These are phyloP conservation scores for Esox masquinongy DNA, from an alignment of 2,797 vertebrate genomes.

Conservation along the genomic window DNA sequence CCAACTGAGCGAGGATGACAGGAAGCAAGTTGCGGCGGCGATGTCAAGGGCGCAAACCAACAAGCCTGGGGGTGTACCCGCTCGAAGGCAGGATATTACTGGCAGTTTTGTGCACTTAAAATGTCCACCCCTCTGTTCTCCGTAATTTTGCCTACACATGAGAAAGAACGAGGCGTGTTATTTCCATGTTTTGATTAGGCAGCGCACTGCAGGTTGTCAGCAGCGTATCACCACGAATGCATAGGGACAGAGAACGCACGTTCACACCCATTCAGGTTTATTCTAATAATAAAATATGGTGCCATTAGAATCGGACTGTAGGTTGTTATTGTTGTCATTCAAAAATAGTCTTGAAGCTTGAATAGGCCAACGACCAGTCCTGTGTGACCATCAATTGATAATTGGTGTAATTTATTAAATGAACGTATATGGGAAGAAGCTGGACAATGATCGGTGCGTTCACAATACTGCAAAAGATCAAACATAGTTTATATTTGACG, in stretches of 20 bases:
- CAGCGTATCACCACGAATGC: background rate
- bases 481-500: background rate
- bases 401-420: background rate
- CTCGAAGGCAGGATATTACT: conserved; percentile 12
- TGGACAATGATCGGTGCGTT: background rate
- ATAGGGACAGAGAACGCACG: background rate
- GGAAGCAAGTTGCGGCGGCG: conserved; percentile 80
- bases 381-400: background rate
- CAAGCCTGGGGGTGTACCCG: conserved; percentile 60
- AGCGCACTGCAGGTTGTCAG: conserved; percentile 17
- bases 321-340: background rate
- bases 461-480: background rate
- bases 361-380: background rate
- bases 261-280: conserved; percentile 16
- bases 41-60: conserved; percentile 82
- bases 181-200: conserved; percentile 8
- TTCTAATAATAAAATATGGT: background rate
- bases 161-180: background rate
- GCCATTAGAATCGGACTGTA: background rate
- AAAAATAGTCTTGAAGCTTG: background rate
- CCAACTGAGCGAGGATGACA: conserved; percentile 65
- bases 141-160: background rate
- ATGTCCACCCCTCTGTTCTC: background rate
- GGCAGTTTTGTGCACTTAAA: conserved; percentile 4
- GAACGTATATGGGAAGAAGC: too few species aligned